These are phyloP conservation scores for Scelioninae gen. 1 DNA, from an alignment of 2,888 invertebrate species.

Conservation along the genomic window DNA sequence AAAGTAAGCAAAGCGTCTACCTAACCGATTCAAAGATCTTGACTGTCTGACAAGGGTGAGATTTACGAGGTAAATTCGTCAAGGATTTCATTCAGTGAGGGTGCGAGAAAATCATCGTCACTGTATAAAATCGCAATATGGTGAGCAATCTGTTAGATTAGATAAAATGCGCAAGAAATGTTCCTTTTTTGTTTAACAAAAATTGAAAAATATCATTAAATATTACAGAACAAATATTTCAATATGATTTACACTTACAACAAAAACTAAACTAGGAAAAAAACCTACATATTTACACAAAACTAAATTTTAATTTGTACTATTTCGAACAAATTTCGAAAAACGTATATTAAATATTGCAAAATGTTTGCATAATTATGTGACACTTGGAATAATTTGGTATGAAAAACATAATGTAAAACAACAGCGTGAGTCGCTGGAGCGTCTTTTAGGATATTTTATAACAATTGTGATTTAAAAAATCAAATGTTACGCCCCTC, in stretches of 20 bases:
- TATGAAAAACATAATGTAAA: neutral
- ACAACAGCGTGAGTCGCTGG: neutral
- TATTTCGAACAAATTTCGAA: too few species aligned
- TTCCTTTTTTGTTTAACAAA: too few species aligned
- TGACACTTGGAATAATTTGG: neutral
- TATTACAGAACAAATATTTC: too few species aligned
- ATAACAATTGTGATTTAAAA: constrained; percentile 47
- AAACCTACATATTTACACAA: too few species aligned
- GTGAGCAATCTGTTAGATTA: constrained; percentile 37
- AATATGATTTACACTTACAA: too few species aligned
- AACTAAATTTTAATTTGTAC: too few species aligned
- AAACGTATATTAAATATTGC: too few species aligned
- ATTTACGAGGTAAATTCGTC: constrained; percentile 60
- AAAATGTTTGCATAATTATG: too few species aligned
- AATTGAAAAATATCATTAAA: too few species aligned
- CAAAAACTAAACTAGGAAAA: too few species aligned
- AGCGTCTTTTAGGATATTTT: constrained; percentile 26
- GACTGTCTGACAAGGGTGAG: constrained; percentile 57
- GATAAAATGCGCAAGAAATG: constrained; percentile 9
- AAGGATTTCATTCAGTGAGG: constrained; percentile 46
- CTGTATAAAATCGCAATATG: constrained; percentile 56
- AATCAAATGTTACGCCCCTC: constrained; percentile 36
- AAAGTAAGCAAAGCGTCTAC: constrained; percentile 44
- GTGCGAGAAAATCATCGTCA: constrained; percentile 51
- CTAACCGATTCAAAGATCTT: constrained; percentile 54